phyloP scores from a whole-genome alignment of 2,113 vertebrate genomes.

The Sturnira hondurensis region DNA sequence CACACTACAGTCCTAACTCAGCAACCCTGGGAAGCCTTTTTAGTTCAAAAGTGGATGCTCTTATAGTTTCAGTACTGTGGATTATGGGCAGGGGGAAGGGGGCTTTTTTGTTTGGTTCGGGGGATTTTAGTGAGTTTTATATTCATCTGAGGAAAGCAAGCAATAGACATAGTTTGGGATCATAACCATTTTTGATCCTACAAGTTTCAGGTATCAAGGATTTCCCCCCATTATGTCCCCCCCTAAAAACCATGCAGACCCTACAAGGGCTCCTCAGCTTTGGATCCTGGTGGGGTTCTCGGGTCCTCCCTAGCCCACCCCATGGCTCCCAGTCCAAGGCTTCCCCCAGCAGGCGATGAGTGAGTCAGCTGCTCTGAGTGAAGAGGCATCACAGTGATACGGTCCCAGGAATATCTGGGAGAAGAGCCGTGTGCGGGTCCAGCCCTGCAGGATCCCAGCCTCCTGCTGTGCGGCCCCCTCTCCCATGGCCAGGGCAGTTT shows the following conservation, averaged over 20 bases:
- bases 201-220: not conserved
- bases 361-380: not conserved
- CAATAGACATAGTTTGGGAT: not conserved
- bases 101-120: not conserved
- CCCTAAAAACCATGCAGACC: not conserved
- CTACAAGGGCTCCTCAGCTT: not conserved
- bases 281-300: not conserved
- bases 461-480: not conserved
- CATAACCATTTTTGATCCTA: not conserved
- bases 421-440: not conserved
- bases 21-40: not conserved
- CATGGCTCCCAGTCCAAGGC: not conserved
- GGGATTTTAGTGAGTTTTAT: not conserved
- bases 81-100: not conserved
- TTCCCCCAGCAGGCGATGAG: fast-evolving
- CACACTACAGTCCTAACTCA: not conserved
- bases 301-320: not conserved
- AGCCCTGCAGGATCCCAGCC: not conserved
- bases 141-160: not conserved
- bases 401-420: not conserved
- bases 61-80: not conserved
- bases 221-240: not conserved
- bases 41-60: not conserved
- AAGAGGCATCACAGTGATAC: not conserved
- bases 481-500: not conserved